A percentile compares a stretch with the other conserved stretches of the same genome.
Evolutionary conservation across 2,113 vertebrate species (phyloP).

Genomic region (Albula goreensis): DNA sequence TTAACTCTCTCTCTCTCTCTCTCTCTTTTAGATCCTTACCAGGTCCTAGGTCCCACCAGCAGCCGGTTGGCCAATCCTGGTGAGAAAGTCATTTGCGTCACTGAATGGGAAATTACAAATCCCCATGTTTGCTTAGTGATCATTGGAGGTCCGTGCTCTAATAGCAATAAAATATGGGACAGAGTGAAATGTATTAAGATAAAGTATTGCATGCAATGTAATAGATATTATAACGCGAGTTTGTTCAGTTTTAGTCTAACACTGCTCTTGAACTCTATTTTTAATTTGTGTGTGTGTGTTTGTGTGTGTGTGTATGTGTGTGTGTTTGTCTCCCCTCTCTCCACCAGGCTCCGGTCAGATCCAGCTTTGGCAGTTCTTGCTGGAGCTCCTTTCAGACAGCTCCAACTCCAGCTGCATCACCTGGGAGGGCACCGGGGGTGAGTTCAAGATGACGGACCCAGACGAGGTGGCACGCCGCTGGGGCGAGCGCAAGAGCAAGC

Average conservation of each 20-base stretch:
- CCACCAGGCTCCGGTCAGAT: constrained; percentile 93
- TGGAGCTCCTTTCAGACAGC: constrained; percentile 94
- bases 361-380: constrained; percentile 97
- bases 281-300: not conserved
- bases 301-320: not conserved
- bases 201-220: not conserved
- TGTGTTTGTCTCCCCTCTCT: not conserved
- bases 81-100: constrained; percentile 58
- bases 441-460: constrained; percentile 99
- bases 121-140: not conserved
- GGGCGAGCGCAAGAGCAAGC: constrained; percentile 97
- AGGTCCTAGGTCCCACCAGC: constrained; percentile 95
- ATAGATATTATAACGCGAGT: not conserved
- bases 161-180: not conserved
- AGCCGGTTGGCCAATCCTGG: constrained; percentile 96
- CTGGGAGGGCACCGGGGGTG: constrained; percentile 97
- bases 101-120: not conserved
- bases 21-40: constrained; percentile 85
- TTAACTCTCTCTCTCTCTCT: constrained; percentile 16
- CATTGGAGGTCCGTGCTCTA: not conserved
- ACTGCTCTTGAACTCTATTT: not conserved
- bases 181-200: not conserved
- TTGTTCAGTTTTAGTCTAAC: not conserved
- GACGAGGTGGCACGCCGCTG: constrained; percentile 96
- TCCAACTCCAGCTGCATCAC: constrained; percentile 94